Percentiles rank a stretch among this genome's conserved stretches.
phyloP scores from a whole-genome alignment of 92 coral and sea anemone genomes.

The Phenganax stokvisi region DNA sequence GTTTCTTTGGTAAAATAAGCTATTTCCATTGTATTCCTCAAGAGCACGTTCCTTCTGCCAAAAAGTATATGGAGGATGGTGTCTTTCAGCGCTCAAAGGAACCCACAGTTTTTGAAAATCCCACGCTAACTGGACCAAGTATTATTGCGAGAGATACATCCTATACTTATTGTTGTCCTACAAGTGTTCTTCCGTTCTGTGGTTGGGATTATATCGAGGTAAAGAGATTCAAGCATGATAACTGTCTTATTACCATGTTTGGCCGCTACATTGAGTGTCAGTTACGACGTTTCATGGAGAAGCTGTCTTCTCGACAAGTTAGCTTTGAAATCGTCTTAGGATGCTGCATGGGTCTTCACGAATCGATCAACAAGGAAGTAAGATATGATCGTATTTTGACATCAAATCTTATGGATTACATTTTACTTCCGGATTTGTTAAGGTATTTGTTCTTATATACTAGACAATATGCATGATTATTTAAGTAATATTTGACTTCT shows the following conservation, averaged over 20 bases:
- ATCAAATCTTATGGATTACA: constrained; percentile 57
- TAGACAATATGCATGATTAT: too few species aligned
- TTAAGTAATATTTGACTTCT: too few species aligned
- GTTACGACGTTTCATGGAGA: constrained; percentile 38
- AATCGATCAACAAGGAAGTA: constrained; percentile 39
- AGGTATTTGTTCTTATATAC: not conserved
- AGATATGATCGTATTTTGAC: constrained; percentile 60
- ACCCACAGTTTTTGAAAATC: constrained; percentile 42
- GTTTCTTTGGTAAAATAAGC: constrained; percentile 35
- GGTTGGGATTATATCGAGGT: constrained; percentile 69
- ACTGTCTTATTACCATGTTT: constrained; percentile 51
- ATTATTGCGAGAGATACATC: not conserved
- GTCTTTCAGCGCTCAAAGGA: constrained; percentile 36
- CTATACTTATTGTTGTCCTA: constrained; percentile 24
- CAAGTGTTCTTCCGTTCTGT: constrained; percentile 47
- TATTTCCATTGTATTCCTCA: constrained; percentile 48
- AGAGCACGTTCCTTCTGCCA: constrained; percentile 55
- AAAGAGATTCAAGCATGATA: constrained; percentile 27
- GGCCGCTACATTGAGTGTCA: constrained; percentile 50
- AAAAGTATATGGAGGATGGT: constrained; percentile 63
- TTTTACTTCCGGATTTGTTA: constrained; percentile 48
- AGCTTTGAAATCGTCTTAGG: constrained; percentile 49
- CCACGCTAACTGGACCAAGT: constrained; percentile 55
- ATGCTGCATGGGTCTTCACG: constrained; percentile 48
- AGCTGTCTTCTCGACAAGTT: constrained; percentile 38